These are phyloP conservation scores for Apodemia duryi DNA, from an alignment of 2,888 invertebrate species.

Conservation along the genomic window DNA sequence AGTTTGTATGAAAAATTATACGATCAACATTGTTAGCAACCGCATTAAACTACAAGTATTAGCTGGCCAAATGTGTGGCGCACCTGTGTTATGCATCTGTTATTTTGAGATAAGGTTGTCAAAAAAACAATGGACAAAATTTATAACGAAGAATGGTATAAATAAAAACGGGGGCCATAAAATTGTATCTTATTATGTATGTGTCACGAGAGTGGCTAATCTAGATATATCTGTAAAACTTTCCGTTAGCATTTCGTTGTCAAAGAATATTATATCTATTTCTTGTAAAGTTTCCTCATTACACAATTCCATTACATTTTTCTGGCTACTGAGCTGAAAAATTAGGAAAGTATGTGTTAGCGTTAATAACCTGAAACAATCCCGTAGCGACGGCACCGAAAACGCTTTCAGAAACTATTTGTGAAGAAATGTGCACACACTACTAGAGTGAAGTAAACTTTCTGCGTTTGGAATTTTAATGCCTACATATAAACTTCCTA, in stretches of 20 bases:
- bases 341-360: slow-evolving; percentile 20
- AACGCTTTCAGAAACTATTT: slow-evolving; percentile 8
- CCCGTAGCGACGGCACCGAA: slow-evolving; percentile 12
- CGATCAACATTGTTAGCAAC: no score
- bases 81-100: no score
- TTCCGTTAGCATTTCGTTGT: background rate
- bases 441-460: background rate
- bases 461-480: background rate
- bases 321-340: slow-evolving; percentile 27
- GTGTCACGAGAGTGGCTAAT: background rate
- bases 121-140: no score
- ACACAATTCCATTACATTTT: slow-evolving; percentile 20
- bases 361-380: slow-evolving; percentile 10
- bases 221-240: background rate
- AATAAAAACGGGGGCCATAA: no score
- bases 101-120: no score
- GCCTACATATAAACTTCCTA: background rate
- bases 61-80: no score
- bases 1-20: no score
- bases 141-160: no score
- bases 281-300: slow-evolving; percentile 11
- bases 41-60: no score
- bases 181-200: no score
- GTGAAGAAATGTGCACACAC: background rate
- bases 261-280: background rate